These are phyloP conservation scores for Gastrophysa polygoni DNA, from an alignment of 2,888 invertebrate genomes.

Conservation along the genomic window DNA sequence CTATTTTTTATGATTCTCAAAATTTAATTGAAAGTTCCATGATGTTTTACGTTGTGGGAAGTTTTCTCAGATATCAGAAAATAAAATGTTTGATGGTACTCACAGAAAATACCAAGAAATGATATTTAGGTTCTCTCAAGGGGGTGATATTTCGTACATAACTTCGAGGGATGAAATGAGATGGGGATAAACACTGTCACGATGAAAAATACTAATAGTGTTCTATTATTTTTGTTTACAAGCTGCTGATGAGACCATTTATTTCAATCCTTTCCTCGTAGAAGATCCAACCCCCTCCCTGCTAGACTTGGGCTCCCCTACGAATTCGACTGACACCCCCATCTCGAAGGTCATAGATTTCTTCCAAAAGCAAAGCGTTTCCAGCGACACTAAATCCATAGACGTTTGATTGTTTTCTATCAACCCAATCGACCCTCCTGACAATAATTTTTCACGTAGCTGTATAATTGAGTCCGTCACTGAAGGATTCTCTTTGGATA, in stretches of 20 bases:
- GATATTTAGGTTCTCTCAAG: no score
- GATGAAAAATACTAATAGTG: not conserved
- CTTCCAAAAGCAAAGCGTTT: conserved; percentile 47
- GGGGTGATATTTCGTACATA: no score
- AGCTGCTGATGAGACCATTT: conserved; percentile 55
- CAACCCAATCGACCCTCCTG: conserved; percentile 15
- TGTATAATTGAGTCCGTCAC: conserved; percentile 35
- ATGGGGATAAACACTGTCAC: not conserved
- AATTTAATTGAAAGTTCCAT: no score
- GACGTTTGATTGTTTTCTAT: conserved; percentile 25
- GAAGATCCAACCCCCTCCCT: conserved; percentile 53
- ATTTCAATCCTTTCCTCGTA: conserved; percentile 56
- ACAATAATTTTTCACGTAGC: conserved; percentile 33
- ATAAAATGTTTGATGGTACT: no score
- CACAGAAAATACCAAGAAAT: no score
- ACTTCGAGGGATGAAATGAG: no score
- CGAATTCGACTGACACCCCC: conserved; percentile 44
- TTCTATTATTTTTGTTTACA: conserved; percentile 47
- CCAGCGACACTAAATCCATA: conserved; percentile 11
- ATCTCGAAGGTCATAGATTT: conserved; percentile 56
- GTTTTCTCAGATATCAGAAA: no score
- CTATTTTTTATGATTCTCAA: no score
- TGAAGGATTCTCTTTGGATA: conserved; percentile 48
- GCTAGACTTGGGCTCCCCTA: conserved; percentile 48
- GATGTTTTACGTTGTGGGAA: no score